Evolutionary conservation across 2,113 vertebrate genomes (phyloP).

Genomic region (Pangasianodon hypophthalmus): DNA sequence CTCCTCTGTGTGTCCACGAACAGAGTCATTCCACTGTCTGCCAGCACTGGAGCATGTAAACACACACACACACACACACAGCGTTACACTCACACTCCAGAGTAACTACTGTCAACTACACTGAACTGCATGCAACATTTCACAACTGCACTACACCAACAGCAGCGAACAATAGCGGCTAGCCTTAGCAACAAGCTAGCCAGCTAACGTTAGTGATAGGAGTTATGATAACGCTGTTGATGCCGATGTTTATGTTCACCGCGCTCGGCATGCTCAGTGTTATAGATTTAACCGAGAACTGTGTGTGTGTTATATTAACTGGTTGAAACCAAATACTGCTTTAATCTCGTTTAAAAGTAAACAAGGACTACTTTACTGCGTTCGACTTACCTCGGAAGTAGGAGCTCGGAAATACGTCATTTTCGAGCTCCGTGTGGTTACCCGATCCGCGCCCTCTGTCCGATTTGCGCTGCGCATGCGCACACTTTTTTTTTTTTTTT

Average conservation of each 20-base stretch:
- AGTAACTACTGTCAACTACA: neutral
- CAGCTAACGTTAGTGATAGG: neutral
- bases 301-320: neutral
- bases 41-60: neutral
- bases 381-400: conserved; percentile 36
- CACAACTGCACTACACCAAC: neutral
- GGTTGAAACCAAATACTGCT: neutral
- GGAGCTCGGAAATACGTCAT: conserved; percentile 32
- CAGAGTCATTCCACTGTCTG: conserved; percentile 15
- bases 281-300: neutral
- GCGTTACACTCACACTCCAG: neutral
- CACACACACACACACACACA: conserved; percentile 14
- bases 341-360: neutral
- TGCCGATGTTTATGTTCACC: neutral
- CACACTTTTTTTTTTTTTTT: neutral
- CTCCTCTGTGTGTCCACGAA: conserved; percentile 22
- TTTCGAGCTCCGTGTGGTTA: neutral
- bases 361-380: neutral
- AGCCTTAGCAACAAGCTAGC: neutral
- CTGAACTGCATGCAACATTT: neutral
- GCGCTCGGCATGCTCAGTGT: neutral
- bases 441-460: neutral
- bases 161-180: neutral
- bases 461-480: neutral
- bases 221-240: neutral